Evolutionary conservation across 1,140 invertebrate genomes (phyloP), one percentile per base, ranked within the genome.

Genomic region (Trachelipus rathkii): DNA sequence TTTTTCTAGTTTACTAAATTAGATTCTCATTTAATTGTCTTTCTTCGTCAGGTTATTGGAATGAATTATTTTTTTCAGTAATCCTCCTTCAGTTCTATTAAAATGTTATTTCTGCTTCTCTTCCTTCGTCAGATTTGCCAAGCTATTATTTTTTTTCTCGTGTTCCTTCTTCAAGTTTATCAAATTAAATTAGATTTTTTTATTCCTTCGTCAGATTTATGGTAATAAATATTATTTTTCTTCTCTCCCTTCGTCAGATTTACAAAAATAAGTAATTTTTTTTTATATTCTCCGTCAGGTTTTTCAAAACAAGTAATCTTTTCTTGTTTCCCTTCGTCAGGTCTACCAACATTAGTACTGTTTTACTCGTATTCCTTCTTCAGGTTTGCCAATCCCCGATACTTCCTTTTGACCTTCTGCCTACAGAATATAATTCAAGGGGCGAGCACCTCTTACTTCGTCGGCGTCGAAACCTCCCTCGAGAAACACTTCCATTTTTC

Each of bases 401-500:
- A 19, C 71, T 77, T 77, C 33, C 33, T 77, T 8, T 19, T 74
- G 7, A 43, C 67, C 15, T 77, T 71, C 50, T 72, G 69, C 44
- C 24, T 77, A 3, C 53, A 74, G 71, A 77, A 77, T 69, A 67
- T 77, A 13, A 43, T 77, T 8, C 68, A 53, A 19, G 81, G 80
- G 19, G 81, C 79, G 69, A 73, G 79, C 13, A 66, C 73, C 19
- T 71, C 80, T 11, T 82, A 82, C 74, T 44, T 82, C 44, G 73
- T 82, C 19, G 81, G 77, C 19, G 74, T 79, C n/a, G 46, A 72
- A 43, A 80, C 81, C 19, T 82, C 81, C 15, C 13, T 82, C 43
- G 81, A 82, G 69, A 73, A 77, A n/a, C 81, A 82, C 53, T 82
- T 82, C 60, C 81, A 82, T 66, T 74, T 82, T 19, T 68, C 69